A percentile compares a stretch with the other conserved stretches of the same genome.
Conservation (phyloP, 2,888 invertebrate species). For the Leptogaster cylindrica region DNA sequence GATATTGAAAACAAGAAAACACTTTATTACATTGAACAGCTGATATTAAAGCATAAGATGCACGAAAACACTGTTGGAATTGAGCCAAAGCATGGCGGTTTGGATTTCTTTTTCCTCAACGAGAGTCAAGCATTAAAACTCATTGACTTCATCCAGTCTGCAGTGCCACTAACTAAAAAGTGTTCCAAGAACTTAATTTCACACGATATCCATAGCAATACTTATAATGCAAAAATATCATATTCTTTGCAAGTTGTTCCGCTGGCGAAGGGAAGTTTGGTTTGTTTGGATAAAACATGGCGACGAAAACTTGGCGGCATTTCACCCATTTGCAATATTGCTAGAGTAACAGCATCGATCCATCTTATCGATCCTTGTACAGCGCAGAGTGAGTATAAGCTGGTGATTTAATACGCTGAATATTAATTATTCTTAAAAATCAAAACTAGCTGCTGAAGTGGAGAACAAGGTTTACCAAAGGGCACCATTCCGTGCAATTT, state of each 20-base stretch:
- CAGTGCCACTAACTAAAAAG: conserved; percentile 86
- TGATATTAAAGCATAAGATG: conserved; percentile 93
- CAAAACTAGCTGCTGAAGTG: conserved; percentile 78
- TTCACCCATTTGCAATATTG: conserved; percentile 84
- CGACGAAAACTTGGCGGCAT: conserved; percentile 88
- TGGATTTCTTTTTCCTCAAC: conserved; percentile 92
- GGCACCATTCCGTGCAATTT: conserved; percentile 83
- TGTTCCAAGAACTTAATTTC: conserved; percentile 95
- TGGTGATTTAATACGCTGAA: not conserved
- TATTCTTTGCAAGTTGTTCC: conserved; percentile 95
- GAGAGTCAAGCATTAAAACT: conserved; percentile 93
- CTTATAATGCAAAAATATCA: conserved; percentile 95
- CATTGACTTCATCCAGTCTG: conserved; percentile 88
- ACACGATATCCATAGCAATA: conserved; percentile 96
- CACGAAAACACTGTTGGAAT: conserved; percentile 90
- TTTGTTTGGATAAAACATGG: conserved; percentile 86
- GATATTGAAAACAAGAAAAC: conserved; percentile 94
- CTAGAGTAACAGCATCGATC: conserved; percentile 86
- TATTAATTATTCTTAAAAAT: conserved; percentile 21
- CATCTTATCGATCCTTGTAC: conserved; percentile 92
- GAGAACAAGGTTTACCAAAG: conserved; percentile 83
- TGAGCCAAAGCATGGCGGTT: conserved; percentile 83
- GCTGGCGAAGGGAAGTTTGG: conserved; percentile 90
- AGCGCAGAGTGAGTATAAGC: conserved; percentile 72
- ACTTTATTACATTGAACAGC: conserved; percentile 95